Conservation (phyloP, 2,113 vertebrate species). For the Phrynosoma platyrhinos region DNA sequence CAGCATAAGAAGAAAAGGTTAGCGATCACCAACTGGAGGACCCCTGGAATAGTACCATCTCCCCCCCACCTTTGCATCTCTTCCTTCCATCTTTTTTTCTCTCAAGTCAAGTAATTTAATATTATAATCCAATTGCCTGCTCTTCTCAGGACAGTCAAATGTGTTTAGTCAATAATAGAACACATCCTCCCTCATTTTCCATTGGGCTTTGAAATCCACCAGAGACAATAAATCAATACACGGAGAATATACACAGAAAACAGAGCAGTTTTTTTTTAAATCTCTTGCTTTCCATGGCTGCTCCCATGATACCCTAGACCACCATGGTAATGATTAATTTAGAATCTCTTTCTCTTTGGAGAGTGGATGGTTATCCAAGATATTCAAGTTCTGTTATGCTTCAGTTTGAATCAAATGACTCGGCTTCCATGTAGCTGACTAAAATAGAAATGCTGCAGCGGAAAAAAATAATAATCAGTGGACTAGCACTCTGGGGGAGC, state of each 20-base stretch:
- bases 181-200: constrained; percentile 13
- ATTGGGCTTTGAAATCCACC: constrained; percentile 11
- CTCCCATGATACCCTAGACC: background rate
- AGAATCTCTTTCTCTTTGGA: constrained; percentile 8
- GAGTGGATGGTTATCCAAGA: constrained; percentile 21
- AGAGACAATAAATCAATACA: constrained; percentile 5
- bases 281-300: background rate
- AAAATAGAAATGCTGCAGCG: constrained; percentile 27
- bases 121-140: background rate
- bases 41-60: background rate
- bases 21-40: background rate
- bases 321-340: background rate
- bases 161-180: background rate
- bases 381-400: background rate
- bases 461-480: constrained; percentile 2
- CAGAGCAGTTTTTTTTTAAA: no score
- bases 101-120: background rate
- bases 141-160: background rate
- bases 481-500: background rate
- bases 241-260: background rate
- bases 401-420: constrained; percentile 36
- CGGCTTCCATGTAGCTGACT: constrained; percentile 27
- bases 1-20: background rate
- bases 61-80: background rate
- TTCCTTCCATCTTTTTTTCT: background rate